Evolutionary conservation across 2,113 vertebrate species (phyloP).

Genomic region (Amazona guildingii): DNA sequence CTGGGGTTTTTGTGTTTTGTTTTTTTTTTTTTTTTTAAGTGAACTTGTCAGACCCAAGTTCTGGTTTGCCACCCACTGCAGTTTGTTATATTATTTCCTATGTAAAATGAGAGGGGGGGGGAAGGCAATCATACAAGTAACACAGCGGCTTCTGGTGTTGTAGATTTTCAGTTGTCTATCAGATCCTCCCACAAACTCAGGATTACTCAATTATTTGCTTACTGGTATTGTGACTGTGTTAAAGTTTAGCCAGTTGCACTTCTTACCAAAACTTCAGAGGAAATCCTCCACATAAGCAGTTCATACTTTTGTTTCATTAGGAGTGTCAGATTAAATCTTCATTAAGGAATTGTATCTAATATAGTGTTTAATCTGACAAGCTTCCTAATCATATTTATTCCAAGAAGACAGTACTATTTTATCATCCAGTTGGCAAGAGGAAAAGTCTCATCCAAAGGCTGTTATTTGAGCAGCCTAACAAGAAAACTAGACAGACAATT

Average conservation of each 20-base stretch:
- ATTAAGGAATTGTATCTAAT: not conserved
- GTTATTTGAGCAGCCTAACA: not conserved
- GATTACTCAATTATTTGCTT: slow-evolving; percentile 39
- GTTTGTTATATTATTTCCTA: not conserved
- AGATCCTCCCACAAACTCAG: slow-evolving; percentile 10
- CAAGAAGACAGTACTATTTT: not conserved
- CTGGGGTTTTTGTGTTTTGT: not conserved
- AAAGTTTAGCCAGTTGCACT: slow-evolving; percentile 21
- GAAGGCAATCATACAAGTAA: not conserved
- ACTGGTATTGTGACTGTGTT: not conserved
- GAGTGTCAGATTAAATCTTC: not conserved
- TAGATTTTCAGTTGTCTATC: not conserved
- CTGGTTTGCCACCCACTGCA: slow-evolving; percentile 17
- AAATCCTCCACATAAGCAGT: not conserved
- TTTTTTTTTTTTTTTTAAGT: not conserved
- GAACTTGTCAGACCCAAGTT: not conserved
- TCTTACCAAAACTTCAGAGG: not conserved
- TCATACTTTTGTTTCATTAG: not conserved
- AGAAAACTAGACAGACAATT: not conserved
- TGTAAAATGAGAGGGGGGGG: not conserved
- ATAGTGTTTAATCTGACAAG: not conserved
- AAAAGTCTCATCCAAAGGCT: not conserved
- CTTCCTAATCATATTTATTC: not conserved
- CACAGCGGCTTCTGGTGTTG: not conserved
- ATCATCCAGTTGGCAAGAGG: not conserved